phyloP scores from a whole-genome alignment of 1,140 invertebrate genomes.

The Macrotrachela quadricornifera region DNA sequence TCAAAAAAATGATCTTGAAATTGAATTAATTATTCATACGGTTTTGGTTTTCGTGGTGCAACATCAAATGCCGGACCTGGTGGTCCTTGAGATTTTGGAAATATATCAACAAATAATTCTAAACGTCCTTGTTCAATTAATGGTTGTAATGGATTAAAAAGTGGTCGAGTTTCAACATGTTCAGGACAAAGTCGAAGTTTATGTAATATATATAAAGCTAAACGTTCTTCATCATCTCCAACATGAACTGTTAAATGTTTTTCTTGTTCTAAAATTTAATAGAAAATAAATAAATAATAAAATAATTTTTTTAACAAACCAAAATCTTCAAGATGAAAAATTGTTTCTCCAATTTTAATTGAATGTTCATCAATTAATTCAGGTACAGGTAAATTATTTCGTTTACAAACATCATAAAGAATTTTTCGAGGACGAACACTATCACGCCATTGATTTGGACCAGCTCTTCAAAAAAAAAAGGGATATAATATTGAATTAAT shows the following conservation, averaged over 20 bases:
- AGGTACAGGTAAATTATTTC: conserved; percentile 54
- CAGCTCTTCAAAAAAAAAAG: conserved; percentile 25
- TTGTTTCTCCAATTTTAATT: conserved; percentile 17
- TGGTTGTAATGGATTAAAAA: conserved; percentile 31
- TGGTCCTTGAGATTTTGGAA: conserved; percentile 23
- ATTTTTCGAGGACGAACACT: conserved; percentile 67
- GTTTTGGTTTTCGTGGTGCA: conserved; percentile 22
- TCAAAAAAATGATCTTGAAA: not conserved
- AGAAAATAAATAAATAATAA: too few species aligned
- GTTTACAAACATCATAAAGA: conserved; percentile 59
- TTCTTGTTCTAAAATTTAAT: conserved; percentile 9
- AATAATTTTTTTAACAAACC: conserved; percentile 12
- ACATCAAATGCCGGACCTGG: conserved; percentile 32
- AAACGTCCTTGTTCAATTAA: conserved; percentile 30
- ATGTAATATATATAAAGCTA: conserved; percentile 32
- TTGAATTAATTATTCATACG: not conserved
- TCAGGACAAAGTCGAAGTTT: conserved; percentile 28
- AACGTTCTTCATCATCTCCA: conserved; percentile 22
- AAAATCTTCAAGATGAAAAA: conserved; percentile 24
- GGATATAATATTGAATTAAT: too few species aligned
- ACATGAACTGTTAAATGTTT: conserved; percentile 9
- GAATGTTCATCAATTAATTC: conserved; percentile 27
- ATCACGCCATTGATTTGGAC: conserved; percentile 69
- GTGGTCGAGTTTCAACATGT: conserved; percentile 31
- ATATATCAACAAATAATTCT: conserved; percentile 34